These are phyloP conservation scores for Mystacides longicornis DNA, from an alignment of 2,888 invertebrate genomes.

Conservation along the genomic window DNA sequence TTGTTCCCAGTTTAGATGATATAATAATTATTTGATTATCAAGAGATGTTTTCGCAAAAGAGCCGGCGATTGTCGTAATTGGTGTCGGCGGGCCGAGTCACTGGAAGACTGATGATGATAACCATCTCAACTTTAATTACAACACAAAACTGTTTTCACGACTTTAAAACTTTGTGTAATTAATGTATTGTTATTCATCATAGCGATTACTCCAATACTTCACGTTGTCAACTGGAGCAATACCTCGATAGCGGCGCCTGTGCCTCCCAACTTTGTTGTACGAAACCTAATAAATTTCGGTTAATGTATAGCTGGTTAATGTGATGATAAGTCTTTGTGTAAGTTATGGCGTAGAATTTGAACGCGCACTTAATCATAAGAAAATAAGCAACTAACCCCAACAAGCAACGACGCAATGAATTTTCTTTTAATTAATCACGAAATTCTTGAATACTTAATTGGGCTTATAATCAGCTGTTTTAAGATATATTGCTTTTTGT, in stretches of 20 bases:
- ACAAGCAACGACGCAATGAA: not conserved
- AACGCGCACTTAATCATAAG: not conserved
- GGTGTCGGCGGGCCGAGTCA: not conserved
- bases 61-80: not conserved
- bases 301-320: slow-evolving; percentile 9
- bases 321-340: slow-evolving; percentile 7
- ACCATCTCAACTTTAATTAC: not conserved
- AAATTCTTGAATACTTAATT: not conserved
- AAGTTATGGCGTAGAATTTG: not conserved
- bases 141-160: not conserved
- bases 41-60: too few species aligned
- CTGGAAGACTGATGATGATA: not conserved
- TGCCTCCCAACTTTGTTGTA: slow-evolving; percentile 4
- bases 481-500: too few species aligned
- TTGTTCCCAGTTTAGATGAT: too few species aligned
- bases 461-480: too few species aligned
- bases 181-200: slow-evolving; percentile 3
- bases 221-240: not conserved
- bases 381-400: not conserved
- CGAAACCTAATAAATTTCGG: slow-evolving; percentile 10
- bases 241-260: not conserved
- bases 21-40: too few species aligned
- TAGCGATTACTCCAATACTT: not conserved
- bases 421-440: slow-evolving; percentile 1
- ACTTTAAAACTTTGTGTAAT: slow-evolving; percentile 2